These are phyloP conservation scores for Troides helena DNA, from an alignment of 2,888 invertebrate species.

Conservation along the genomic window DNA sequence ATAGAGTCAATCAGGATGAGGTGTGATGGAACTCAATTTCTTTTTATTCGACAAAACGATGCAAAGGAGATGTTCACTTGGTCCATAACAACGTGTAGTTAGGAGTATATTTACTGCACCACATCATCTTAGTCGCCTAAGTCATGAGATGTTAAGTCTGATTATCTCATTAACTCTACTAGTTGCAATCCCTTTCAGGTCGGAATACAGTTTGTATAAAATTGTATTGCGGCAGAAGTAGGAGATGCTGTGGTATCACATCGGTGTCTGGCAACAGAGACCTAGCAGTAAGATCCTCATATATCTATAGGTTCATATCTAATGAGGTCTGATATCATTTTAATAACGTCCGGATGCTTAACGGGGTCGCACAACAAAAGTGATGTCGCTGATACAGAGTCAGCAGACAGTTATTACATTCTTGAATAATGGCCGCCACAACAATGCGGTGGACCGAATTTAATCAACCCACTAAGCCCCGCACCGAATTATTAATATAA, in stretches of 20 bases:
- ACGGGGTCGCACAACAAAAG: slow-evolving; percentile 41
- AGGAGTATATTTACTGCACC: neutral
- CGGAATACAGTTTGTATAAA: too few species aligned
- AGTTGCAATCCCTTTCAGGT: too few species aligned
- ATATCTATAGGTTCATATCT: neutral
- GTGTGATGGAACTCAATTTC: too few species aligned
- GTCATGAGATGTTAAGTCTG: too few species aligned
- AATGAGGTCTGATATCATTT: slow-evolving; percentile 21
- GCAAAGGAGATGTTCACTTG: too few species aligned
- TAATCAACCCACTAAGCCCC: slow-evolving; percentile 42
- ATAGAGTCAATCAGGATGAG: too few species aligned
- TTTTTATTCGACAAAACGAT: too few species aligned
- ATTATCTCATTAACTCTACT: too few species aligned
- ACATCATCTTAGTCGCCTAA: too few species aligned
- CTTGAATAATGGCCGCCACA: slow-evolving; percentile 49
- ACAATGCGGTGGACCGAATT: slow-evolving; percentile 44
- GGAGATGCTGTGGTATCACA: neutral
- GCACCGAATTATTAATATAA: slow-evolving; percentile 35
- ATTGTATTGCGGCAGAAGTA: too few species aligned
- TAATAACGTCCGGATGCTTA: slow-evolving; percentile 34
- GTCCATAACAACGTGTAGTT: neutral
- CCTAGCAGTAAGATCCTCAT: too few species aligned
- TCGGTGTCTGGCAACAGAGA: slow-evolving; percentile 23
- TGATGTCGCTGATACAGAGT: slow-evolving; percentile 38
- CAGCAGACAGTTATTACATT: slow-evolving; percentile 52